Evolutionary conservation across 2,113 vertebrate species (phyloP), one percentile per base, ranked within the genome.

Genomic region (Dolichallabes microphthalmus): DNA sequence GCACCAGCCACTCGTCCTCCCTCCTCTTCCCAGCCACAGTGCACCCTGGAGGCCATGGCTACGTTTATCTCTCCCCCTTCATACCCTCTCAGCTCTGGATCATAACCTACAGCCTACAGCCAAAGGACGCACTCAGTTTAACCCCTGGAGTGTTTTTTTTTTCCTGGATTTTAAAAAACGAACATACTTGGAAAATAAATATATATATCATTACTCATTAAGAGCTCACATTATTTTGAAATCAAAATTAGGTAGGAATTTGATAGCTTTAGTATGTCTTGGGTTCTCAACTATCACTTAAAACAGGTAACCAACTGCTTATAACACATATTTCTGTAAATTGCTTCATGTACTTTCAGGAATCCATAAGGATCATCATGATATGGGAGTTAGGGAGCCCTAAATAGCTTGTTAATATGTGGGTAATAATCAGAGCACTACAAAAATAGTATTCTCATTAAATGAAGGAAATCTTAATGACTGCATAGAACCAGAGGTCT

Each of bases 41-140:
- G 82, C 82, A 84, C 79, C 88, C 88, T 86, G 84, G 76, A 86
- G 86, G 88, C 75, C 81, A 87, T 64, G 32, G 61, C 39, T 85
- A 66, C 92, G 90, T 88, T 88, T 91, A 90, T 87, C 87, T 83
- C 88, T 45, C 15, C 19, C 77, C 85, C 86, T 87, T 90, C 89
- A 87, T 79, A 85, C 85, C 86, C 87, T 63, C 35, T 53, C 58
- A 68, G 80, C 83, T 83, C 58, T 80, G 88, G 82, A 90, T 86
- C 86, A 86, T 84, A 83, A 88, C 88, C 85, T 76, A 86, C 84
- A 85, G 86, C 89, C 89, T 87, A 82, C 81, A 89, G 83, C 86
- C 86, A 85, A 68, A 87, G 86, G 86, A 87, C 61, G 58, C 66
- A 80, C 82, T 89, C 86, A 80, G 32, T 82, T 83, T 83, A 87